Base-by-base conservation (phyloP, 2,888 invertebrate genomes). In the Dicyrtoma fusca region DNA sequence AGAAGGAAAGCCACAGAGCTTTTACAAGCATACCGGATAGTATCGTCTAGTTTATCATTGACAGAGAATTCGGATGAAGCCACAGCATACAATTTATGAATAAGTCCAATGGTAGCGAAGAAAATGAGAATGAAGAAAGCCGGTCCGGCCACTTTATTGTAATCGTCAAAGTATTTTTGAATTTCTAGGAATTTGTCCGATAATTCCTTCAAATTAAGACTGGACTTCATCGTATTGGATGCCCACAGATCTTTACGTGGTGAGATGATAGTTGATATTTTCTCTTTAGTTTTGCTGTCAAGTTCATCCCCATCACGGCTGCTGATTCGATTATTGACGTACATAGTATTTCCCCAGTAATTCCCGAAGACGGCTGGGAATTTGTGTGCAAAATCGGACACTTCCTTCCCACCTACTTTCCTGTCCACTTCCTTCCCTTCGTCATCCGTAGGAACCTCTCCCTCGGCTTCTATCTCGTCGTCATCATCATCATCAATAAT, bases 101-200 rank as follows among this genome's bases (percentile, higher is more conserved):
- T 62, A 2, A 70, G 19, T 3, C 47, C 51, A n/a, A 70, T 51
- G 1, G 70, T 25, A 26, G 25, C 25, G 34, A 62, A 25, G 13
- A 26, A 62, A 34, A 70, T 23, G 8, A 62, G 14, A 4, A 70
- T 14, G 14, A 70, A 70, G 51, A 70, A 51, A 4, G 61, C 0
- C 5, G 49, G 19, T 3, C 70, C 70, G 2, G 61, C 62, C 11
- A 70, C 34, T 44, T 23, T 26, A 34, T 70, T 70, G 62, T 19
- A 70, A n/a, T 70, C 70, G 17, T 70, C 63, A 21, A 70, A 70
- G 21, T n/a, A 19, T 47, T 62, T 45, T 53, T 70, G 70, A 51
- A 70, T 70, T 21, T 25, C 19, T 8, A 51, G 26, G 34, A 70
- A 70, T 51, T 61, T 70, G 21, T 13, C 53, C 8, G 63, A 63